Evolutionary conservation across 2,113 vertebrate genomes (phyloP).

Genomic region (Mungos mungo): DNA sequence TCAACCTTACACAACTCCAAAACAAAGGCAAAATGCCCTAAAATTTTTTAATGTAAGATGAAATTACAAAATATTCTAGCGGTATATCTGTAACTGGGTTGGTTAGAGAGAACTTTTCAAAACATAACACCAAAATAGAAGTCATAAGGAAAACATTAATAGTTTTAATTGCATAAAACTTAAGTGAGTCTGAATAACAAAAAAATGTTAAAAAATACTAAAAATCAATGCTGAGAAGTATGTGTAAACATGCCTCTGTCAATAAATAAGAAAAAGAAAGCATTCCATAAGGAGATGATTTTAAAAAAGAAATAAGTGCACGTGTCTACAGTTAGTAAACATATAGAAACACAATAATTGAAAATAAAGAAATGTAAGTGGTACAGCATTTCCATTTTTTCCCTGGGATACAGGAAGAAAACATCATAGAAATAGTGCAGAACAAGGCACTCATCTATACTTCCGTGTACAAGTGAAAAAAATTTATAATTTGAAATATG

Average conservation of each 20-base stretch:
- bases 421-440: neutral
- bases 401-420: neutral
- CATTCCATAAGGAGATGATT: neutral
- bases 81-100: neutral
- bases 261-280: neutral
- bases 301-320: neutral
- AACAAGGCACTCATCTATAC: no score
- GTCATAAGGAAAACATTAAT: neutral
- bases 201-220: neutral
- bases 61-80: neutral
- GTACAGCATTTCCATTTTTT: neutral
- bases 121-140: neutral
- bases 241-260: neutral
- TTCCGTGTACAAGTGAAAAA: neutral
- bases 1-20: neutral
- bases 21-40: neutral
- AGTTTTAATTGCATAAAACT: neutral
- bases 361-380: slow-evolving; percentile 16
- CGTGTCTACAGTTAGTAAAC: neutral
- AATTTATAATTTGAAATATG: neutral
- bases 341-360: neutral
- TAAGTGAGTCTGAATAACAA: neutral
- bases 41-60: neutral
- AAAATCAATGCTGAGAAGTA: neutral
- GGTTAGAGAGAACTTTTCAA: neutral